phyloP scores from a whole-genome alignment of 2,113 vertebrate species.

The Pseudonaja textilis region DNA sequence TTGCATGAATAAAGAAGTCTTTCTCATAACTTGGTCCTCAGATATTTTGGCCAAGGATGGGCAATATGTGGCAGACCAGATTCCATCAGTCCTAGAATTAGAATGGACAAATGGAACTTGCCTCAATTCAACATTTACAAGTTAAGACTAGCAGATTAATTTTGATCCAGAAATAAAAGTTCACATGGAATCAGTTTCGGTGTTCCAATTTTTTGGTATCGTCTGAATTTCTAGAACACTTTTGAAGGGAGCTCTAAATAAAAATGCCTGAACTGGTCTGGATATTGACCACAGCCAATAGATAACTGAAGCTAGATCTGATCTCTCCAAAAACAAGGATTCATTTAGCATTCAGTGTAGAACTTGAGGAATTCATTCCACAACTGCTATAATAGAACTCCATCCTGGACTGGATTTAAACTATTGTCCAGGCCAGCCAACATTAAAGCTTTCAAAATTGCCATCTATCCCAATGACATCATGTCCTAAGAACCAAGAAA shows the following conservation, averaged over 20 bases:
- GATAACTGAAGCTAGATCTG: neutral
- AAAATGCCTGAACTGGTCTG: neutral
- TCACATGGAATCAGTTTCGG: neutral
- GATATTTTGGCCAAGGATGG: neutral
- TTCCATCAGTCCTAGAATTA: neutral
- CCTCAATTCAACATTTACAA: neutral
- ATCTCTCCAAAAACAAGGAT: neutral
- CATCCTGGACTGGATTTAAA: neutral
- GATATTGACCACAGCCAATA: neutral
- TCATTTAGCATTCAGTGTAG: neutral
- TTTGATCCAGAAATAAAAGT: neutral
- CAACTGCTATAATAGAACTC: neutral
- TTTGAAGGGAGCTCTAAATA: neutral
- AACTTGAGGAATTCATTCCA: neutral
- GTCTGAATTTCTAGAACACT: neutral
- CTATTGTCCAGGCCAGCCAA: neutral
- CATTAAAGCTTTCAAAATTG: neutral
- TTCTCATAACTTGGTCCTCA: neutral
- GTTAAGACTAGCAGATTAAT: neutral
- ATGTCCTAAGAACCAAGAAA: no score
- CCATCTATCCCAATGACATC: neutral
- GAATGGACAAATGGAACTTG: neutral
- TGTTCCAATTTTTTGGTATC: neutral
- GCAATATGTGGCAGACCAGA: neutral
- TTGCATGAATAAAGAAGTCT: neutral